Percentiles rank a stretch among this genome's conserved stretches.
These are phyloP conservation scores for Fistularia tabacaria DNA, from an alignment of 2,797 vertebrate genomes.

Conservation along the genomic window DNA sequence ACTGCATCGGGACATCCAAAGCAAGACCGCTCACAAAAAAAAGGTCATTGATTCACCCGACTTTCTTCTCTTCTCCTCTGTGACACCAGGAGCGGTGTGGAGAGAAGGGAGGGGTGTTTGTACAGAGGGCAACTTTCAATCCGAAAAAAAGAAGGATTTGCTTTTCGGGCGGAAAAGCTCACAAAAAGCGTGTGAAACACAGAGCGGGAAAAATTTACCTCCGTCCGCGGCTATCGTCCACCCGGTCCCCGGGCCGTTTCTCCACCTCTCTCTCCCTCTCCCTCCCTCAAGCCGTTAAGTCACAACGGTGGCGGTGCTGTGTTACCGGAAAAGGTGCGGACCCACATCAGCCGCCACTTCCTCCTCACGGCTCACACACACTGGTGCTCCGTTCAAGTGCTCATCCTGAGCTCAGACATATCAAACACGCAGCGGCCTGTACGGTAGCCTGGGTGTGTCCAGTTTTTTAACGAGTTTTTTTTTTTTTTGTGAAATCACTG, in stretches of 20 bases:
- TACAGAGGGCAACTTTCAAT: conserved; percentile 75
- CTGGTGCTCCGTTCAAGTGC: conserved; percentile 36
- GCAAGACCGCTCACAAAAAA: conserved; percentile 33
- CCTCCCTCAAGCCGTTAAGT: conserved; percentile 42
- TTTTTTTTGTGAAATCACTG: too few relatives aligned
- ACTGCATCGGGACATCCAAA: conserved; percentile 43
- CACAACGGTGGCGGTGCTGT: conserved; percentile 65
- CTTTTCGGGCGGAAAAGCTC: conserved; percentile 1
- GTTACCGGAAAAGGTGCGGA: conserved; percentile 86
- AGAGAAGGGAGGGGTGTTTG: conserved; percentile 79
- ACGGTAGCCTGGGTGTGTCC: neutral
- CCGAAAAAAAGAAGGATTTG: conserved; percentile 42
- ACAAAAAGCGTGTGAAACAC: neutral
- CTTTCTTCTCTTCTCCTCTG: conserved; percentile 72
- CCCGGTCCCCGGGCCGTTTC: conserved; percentile 60
- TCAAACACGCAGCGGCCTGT: too few relatives aligned
- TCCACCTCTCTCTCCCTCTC: conserved; percentile 41
- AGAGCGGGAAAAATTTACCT: conserved; percentile 53
- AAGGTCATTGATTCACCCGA: conserved; percentile 80
- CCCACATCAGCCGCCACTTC: conserved; percentile 80
- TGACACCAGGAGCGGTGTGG: conserved; percentile 56
- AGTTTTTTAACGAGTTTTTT: neutral
- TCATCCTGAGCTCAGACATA: conserved; percentile 21
- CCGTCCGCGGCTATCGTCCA: conserved; percentile 49
- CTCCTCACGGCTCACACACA: conserved; percentile 65